Conservation (phyloP, 2,888 invertebrate genomes). For the Rotaria macrura region DNA sequence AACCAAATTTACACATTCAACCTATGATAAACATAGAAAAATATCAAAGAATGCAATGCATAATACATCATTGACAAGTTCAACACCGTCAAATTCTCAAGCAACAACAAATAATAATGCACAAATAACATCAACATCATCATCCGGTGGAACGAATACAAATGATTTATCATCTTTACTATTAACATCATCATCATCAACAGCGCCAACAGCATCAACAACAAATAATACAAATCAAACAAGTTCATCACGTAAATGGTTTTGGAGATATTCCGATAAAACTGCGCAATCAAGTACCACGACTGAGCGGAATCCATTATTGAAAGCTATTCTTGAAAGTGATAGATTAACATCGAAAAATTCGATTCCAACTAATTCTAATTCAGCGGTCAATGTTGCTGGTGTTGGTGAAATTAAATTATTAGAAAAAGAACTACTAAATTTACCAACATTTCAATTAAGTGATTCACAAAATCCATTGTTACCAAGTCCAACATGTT, state of each 20-base stretch:
- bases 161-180: not conserved
- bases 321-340: not conserved
- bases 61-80: not conserved
- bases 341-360: not conserved
- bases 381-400: not conserved
- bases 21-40: not conserved
- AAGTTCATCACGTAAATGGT: not conserved
- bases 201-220: not conserved
- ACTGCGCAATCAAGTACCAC: not conserved
- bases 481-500: slow-evolving; percentile 19
- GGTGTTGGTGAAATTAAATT: not conserved
- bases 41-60: not conserved
- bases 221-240: not conserved
- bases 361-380: not conserved
- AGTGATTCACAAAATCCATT: slow-evolving; percentile 18
- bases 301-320: slow-evolving; percentile 5
- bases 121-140: not conserved
- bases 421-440: slow-evolving; percentile 27
- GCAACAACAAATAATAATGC: not conserved
- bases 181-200: not conserved
- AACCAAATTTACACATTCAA: slow-evolving; percentile 2
- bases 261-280: slow-evolving; percentile 12
- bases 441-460: slow-evolving; percentile 32
- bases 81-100: not conserved
- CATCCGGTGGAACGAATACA: not conserved